Conservation (phyloP, 2,797 vertebrate species). For the Antrozous pallidus region DNA sequence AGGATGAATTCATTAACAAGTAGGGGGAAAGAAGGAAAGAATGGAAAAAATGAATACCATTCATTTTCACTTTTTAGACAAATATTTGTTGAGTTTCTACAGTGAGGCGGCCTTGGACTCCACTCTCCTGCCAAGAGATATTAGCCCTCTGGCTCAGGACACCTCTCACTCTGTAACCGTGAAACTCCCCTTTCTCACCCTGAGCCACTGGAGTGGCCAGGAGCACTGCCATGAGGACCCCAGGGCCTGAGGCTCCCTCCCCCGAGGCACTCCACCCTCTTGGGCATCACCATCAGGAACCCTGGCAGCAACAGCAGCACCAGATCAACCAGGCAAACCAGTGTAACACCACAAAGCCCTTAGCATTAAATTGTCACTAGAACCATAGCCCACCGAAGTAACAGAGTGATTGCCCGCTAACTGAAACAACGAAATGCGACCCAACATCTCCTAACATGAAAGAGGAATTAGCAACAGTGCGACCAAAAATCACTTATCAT, state of each 20-base stretch:
- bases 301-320: too few relatives aligned
- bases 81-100: background rate
- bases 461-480: background rate
- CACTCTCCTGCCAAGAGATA: background rate
- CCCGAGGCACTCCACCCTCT: background rate
- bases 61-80: background rate
- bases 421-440: background rate
- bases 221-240: background rate
- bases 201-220: background rate
- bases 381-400: background rate
- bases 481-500: background rate
- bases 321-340: background rate
- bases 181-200: background rate
- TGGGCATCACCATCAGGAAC: too few relatives aligned
- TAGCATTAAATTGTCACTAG: background rate
- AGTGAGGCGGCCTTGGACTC: background rate
- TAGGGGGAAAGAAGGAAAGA: background rate
- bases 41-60: background rate
- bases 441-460: background rate
- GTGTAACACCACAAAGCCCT: background rate
- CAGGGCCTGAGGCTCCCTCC: background rate
- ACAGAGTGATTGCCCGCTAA: background rate
- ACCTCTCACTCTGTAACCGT: background rate
- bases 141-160: background rate
- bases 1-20: background rate